phyloP scores from a whole-genome alignment of 2,113 vertebrate species.

The Cyanoramphus novaezelandiae region DNA sequence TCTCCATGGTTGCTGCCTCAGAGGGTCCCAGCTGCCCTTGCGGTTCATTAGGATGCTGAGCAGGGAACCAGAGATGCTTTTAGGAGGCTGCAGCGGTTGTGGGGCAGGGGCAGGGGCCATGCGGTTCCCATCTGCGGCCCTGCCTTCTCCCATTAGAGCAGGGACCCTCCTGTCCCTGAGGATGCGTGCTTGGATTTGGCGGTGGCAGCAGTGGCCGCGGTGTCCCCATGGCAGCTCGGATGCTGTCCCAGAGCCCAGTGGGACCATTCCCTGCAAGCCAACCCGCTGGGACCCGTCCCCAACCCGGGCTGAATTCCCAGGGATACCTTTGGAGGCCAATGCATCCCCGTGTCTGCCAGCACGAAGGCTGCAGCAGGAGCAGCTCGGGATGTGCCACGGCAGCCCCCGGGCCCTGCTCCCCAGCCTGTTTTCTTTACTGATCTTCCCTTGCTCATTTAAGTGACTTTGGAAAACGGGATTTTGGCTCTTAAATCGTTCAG shows the following conservation, averaged over 20 bases:
- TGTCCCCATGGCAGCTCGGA: fast-evolving
- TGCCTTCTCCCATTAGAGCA: neutral
- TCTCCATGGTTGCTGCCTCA: slow-evolving; percentile 31
- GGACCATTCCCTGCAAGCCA: fast-evolving
- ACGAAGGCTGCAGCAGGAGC: fast-evolving
- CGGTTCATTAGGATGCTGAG: slow-evolving; percentile 57
- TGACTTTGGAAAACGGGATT: slow-evolving; percentile 66
- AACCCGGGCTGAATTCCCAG: neutral
- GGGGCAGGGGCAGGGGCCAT: slow-evolving; percentile 32
- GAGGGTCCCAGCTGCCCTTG: slow-evolving; percentile 52
- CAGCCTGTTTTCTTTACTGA: neutral
- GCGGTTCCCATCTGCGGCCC: neutral
- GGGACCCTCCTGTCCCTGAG: neutral
- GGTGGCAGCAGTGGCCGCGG: fast-evolving
- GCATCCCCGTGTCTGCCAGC: neutral
- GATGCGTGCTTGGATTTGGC: fast-evolving
- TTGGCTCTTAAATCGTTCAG: slow-evolving; percentile 64
- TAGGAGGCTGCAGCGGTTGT: slow-evolving; percentile 24
- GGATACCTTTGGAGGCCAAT: fast-evolving
- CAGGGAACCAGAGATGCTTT: slow-evolving; percentile 49
- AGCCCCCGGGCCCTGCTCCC: neutral
- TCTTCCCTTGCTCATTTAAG: slow-evolving; percentile 24
- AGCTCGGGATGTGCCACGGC: fast-evolving
- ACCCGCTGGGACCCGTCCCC: neutral
- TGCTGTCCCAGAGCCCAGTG: fast-evolving